A percentile compares a stretch with the other conserved stretches of the same genome.
Evolutionary conservation across 2,888 invertebrate genomes (phyloP).

Genomic region (Apocheima hispidaria): DNA sequence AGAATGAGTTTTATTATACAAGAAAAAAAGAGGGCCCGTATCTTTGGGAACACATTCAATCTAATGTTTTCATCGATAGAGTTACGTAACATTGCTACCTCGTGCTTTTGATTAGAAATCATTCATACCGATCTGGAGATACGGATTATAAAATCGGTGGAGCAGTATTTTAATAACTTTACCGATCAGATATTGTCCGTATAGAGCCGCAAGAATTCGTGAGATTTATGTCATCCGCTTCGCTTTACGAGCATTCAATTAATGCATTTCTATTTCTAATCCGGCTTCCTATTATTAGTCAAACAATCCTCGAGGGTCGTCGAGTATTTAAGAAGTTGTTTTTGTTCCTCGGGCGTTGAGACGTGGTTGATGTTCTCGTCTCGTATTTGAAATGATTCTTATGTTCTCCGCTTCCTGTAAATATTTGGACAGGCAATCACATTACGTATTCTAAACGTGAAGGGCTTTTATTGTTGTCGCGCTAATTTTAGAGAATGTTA

Average conservation of each 20-base stretch:
- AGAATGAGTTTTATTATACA: conserved; percentile 37
- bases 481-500: conserved; percentile 52
- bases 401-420: conserved; percentile 47
- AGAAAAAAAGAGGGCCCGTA: conserved; percentile 15
- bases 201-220: conserved; percentile 54
- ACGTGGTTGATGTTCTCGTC: conserved; percentile 50
- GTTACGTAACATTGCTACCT: conserved; percentile 30
- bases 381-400: conserved; percentile 53
- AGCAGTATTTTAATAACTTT: conserved; percentile 44
- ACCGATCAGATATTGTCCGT: conserved; percentile 40
- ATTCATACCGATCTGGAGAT: conserved; percentile 35
- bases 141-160: conserved; percentile 41
- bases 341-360: conserved; percentile 45
- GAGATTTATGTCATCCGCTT: conserved; percentile 69
- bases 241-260: conserved; percentile 59
- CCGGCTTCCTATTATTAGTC: conserved; percentile 42
- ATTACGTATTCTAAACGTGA: conserved; percentile 48
- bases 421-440: conserved; percentile 53
- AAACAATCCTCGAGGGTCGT: conserved; percentile 39
- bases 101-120: conserved; percentile 30
- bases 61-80: conserved; percentile 29
- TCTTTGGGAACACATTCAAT: conserved; percentile 22
- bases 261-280: conserved; percentile 56
- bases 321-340: conserved; percentile 41
- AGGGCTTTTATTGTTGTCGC: conserved; percentile 47